These are phyloP conservation scores for Huso huso DNA, from an alignment of 2,797 vertebrate species.

Conservation along the genomic window DNA sequence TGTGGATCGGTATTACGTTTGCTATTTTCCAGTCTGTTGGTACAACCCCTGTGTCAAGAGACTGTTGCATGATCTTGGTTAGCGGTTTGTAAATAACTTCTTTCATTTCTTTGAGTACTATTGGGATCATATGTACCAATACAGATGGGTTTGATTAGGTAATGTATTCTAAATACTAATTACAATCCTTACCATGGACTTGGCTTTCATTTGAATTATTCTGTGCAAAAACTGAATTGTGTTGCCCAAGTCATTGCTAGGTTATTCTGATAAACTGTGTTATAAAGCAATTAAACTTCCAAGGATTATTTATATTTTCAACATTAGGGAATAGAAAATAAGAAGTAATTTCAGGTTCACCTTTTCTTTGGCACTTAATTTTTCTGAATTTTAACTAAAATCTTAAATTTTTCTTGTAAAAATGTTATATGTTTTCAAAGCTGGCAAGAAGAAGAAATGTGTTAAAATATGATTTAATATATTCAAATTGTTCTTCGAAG, in stretches of 20 bases:
- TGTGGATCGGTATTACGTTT: too few species aligned
- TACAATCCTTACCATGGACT: constrained; percentile 19
- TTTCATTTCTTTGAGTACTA: too few species aligned
- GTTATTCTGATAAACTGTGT: constrained; percentile 5
- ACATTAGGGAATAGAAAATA: constrained; percentile 23
- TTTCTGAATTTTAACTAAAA: too few species aligned
- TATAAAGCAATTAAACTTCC: constrained; percentile 21
- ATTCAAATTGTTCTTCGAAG: too few species aligned
- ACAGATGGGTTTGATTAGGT: constrained; percentile 16
- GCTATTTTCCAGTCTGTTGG: too few species aligned
- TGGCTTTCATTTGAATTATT: constrained; percentile 26
- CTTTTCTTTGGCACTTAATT: neutral
- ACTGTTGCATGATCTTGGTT: too few species aligned
- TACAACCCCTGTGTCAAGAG: too few species aligned
- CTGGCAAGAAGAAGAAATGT: too few species aligned
- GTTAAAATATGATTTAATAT: too few species aligned
- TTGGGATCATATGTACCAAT: constrained; percentile 16
- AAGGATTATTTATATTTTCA: constrained; percentile 21
- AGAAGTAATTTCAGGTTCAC: constrained; percentile 15
- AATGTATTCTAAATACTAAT: constrained; percentile 36
- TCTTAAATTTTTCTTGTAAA: too few species aligned
- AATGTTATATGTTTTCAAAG: too few species aligned
- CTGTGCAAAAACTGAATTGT: constrained; percentile 7
- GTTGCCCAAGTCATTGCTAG: constrained; percentile 2
- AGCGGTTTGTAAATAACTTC: too few species aligned